Evolutionary conservation across 2,888 invertebrate genomes (phyloP), one percentile per base, ranked within the genome.

Genomic region (Rotaria socialis): DNA sequence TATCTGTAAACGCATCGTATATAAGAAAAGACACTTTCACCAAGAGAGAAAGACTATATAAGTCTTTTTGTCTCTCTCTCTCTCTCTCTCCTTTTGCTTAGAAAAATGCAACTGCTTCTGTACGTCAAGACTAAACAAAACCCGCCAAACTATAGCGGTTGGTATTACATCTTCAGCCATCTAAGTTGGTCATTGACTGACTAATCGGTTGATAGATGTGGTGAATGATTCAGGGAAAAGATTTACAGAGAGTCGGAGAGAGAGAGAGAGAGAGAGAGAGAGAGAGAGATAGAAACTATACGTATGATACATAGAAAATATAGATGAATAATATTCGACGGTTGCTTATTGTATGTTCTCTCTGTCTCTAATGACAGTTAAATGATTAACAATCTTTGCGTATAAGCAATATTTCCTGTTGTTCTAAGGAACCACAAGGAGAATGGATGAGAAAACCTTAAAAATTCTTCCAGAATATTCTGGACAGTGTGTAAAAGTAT

Each of bases 401-500:
- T 35, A 67, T 16, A 35, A 16, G 19, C 67, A 67, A 35, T 35
- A 19, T 67, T 67, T 67, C 16, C 19, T 67, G 67, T 35, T 27
- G 35, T 27, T 35, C 35, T 35, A 67, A 67, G 35, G 35, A 67
- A 16, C 2, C 24, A 24, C 24, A 24, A 56, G 24, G 0, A 56
- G 24, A 56, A 56, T 24, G 24, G 56, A 56, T 22, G 19, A 35
- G 35, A 19, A 16, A 35, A 35, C 35, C 35, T 35, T 67, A 67
- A 27, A 35, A 67, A 67, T 27, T 67, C 27, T 67, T 67, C 67
- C 19, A 35, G 67, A 67, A 67, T 67, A 67, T 67, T 67, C 67
- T 67, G 35, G 67, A 67, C 35, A 35, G 35, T 67, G 67, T 67
- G 67, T 6, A 14, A 67, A 67, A 27, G 52, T 67, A 67, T 67